phyloP scores from a whole-genome alignment of 2,113 vertebrate species.

The Scytalopus superciliaris region DNA sequence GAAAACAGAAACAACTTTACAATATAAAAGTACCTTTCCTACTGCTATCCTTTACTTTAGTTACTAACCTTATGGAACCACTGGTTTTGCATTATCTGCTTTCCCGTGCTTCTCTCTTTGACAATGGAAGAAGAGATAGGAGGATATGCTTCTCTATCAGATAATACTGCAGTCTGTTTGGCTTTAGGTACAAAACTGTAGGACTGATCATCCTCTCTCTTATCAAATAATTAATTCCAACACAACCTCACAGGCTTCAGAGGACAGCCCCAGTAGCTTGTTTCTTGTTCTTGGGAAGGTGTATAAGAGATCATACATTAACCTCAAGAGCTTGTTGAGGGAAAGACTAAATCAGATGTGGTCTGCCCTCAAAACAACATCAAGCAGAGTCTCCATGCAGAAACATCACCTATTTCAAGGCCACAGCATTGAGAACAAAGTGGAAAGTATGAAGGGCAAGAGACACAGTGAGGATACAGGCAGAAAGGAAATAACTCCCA shows the following conservation, averaged over 20 bases:
- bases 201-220: neutral
- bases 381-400: neutral
- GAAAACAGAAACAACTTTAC: neutral
- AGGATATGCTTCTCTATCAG: neutral
- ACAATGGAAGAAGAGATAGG: neutral
- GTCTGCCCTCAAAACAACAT: neutral
- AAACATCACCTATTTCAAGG: neutral
- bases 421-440: neutral
- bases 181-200: neutral
- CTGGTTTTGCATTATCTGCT: neutral
- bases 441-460: rapidly evolving
- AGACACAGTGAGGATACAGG: neutral
- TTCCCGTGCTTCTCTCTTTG: neutral
- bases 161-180: neutral
- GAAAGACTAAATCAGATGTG: neutral
- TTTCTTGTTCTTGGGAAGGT: neutral
- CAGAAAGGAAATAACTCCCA: neutral
- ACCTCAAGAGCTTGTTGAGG: neutral
- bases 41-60: neutral
- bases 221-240: neutral
- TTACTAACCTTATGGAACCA: neutral
- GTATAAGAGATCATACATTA: neutral
- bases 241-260: neutral
- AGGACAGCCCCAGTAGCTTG: neutral
- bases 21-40: neutral